Evolutionary conservation across 2,888 invertebrate species (phyloP).

Genomic region (Dorcus hopei): DNA sequence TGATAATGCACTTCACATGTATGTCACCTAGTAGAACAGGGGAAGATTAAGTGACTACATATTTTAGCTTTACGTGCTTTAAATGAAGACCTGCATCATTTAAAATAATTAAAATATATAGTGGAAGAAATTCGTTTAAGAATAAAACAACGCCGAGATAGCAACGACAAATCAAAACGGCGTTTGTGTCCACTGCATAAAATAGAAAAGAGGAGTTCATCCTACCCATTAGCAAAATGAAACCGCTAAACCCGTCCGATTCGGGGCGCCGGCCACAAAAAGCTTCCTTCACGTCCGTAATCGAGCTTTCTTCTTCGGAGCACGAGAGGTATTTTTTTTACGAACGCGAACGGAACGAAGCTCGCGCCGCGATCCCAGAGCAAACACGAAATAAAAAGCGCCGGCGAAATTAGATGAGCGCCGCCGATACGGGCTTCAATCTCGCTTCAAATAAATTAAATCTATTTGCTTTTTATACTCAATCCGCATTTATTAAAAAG

Average conservation of each 20-base stretch:
- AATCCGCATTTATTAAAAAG: constrained; percentile 40
- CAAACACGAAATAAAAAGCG: constrained; percentile 29
- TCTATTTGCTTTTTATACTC: constrained; percentile 38
- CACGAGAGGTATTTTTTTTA: background rate
- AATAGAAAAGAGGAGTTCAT: constrained; percentile 16
- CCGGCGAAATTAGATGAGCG: constrained; percentile 26
- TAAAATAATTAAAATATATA: too few species aligned
- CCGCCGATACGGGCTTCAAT: constrained; percentile 29
- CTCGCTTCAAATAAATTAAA: constrained; percentile 37
- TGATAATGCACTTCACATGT: too few species aligned
- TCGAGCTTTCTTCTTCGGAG: constrained; percentile 4
- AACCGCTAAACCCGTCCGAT: constrained; percentile 26
- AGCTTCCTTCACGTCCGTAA: constrained; percentile 18
- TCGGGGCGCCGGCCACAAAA: constrained; percentile 6
- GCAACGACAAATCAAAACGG: background rate
- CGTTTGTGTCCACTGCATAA: background rate
- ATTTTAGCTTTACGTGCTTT: too few species aligned
- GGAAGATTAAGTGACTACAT: too few species aligned
- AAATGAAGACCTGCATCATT: too few species aligned
- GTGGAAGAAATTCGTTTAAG: too few species aligned
- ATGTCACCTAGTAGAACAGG: too few species aligned
- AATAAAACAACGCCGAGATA: background rate
- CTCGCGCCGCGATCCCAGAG: constrained; percentile 18
- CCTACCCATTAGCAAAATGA: constrained; percentile 32
- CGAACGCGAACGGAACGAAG: constrained; percentile 4